Evolutionary conservation across 1,140 invertebrate genomes (phyloP).

Genomic region (Dendroctonus ponderosae): DNA sequence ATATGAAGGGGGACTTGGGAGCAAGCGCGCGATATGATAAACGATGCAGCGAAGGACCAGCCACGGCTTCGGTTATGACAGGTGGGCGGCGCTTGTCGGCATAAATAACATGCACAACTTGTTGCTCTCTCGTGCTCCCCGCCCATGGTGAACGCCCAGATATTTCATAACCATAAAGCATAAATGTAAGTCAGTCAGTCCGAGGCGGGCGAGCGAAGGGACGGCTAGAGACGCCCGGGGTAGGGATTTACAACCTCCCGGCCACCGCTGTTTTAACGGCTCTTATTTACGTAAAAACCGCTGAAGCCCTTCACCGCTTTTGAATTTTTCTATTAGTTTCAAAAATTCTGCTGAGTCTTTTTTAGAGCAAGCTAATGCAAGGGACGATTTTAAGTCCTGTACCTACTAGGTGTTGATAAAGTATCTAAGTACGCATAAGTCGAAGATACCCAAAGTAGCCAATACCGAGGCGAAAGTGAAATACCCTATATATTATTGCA

Average conservation of each 20-base stretch:
- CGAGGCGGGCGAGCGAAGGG: slow-evolving; percentile 4
- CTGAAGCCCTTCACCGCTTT: too few relatives aligned
- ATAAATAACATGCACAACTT: slow-evolving; percentile 53
- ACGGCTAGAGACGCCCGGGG: slow-evolving; percentile 1
- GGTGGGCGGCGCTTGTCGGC: slow-evolving; percentile 45
- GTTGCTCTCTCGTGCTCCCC: slow-evolving; percentile 49
- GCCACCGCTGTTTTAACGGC: too few relatives aligned
- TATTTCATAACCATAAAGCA: slow-evolving; percentile 49
- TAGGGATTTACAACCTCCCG: not conserved
- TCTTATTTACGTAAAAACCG: too few relatives aligned
- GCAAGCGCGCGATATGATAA: slow-evolving; percentile 49
- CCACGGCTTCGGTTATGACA: slow-evolving; percentile 50
- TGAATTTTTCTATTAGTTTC: too few relatives aligned
- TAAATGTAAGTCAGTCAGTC: slow-evolving; percentile 18
- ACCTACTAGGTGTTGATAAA: too few relatives aligned
- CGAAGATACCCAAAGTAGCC: too few relatives aligned
- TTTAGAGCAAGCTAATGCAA: too few relatives aligned
- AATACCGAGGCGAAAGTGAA: too few relatives aligned
- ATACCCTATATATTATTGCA: too few relatives aligned
- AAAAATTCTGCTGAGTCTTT: too few relatives aligned
- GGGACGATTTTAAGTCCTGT: too few relatives aligned
- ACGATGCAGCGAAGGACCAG: slow-evolving; percentile 43
- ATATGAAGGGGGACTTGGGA: slow-evolving; percentile 42
- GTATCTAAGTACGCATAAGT: too few relatives aligned
- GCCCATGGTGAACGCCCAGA: slow-evolving; percentile 47